Percentiles rank a stretch among this genome's conserved stretches.
These are phyloP conservation scores for Chrysomela aeneicollis DNA, from an alignment of 2,888 invertebrate species.

Conservation along the genomic window DNA sequence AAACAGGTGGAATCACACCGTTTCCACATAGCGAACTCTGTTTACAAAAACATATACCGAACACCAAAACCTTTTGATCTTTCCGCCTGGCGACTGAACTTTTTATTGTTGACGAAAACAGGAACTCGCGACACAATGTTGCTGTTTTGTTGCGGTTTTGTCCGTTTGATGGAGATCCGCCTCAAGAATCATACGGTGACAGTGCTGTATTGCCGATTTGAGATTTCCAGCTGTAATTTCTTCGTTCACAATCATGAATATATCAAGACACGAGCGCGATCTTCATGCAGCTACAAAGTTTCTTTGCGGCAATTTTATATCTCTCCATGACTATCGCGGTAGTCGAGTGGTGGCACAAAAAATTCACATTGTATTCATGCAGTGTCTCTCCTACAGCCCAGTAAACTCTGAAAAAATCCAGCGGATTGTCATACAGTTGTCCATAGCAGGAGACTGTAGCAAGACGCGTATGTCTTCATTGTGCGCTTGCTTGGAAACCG, in stretches of 20 bases:
- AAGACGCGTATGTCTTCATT: conserved; percentile 46
- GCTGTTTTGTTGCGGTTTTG: too few species aligned
- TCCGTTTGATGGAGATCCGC: too few species aligned
- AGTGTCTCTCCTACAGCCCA: conserved; percentile 11
- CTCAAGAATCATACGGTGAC: too few species aligned
- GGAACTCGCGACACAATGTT: too few species aligned
- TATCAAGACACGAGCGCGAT: neutral
- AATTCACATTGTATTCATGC: conserved; percentile 17
- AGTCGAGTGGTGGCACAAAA: conserved; percentile 11
- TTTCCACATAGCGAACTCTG: too few species aligned
- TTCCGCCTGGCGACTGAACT: too few species aligned
- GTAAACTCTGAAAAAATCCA: conserved; percentile 19
- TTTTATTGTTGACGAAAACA: too few species aligned
- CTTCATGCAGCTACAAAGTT: neutral
- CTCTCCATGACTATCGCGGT: neutral
- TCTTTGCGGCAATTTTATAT: neutral
- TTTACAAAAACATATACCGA: too few species aligned
- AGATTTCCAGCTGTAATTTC: too few species aligned
- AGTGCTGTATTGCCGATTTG: too few species aligned
- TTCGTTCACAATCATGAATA: neutral
- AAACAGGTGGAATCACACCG: too few species aligned
- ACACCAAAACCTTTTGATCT: too few species aligned
- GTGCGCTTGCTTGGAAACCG: conserved; percentile 40
- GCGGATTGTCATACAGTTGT: conserved; percentile 42
- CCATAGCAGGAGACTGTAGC: conserved; percentile 35